Evolutionary conservation across 2,113 vertebrate species (phyloP).

Genomic region (Xiphias gladius): DNA sequence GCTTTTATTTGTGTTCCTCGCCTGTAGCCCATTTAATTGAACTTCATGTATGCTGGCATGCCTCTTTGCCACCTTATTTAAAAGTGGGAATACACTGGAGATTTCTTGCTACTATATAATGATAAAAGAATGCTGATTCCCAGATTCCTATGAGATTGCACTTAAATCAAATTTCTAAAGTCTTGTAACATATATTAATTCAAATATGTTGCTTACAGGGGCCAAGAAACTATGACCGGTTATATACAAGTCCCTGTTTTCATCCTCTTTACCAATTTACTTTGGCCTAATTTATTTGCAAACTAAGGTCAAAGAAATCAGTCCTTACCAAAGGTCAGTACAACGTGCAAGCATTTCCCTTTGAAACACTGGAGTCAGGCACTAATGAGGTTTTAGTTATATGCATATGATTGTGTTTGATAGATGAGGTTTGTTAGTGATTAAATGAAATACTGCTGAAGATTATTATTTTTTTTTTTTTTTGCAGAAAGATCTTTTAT

Average conservation of each 20-base stretch:
- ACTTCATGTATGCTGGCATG: neutral
- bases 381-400: neutral
- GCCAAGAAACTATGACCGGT: neutral
- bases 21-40: neutral
- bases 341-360: neutral
- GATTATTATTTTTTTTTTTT: no score
- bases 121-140: neutral
- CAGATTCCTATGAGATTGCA: slow-evolving; percentile 20
- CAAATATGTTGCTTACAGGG: neutral
- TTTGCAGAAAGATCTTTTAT: neutral
- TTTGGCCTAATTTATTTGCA: neutral
- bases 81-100: slow-evolving; percentile 41
- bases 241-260: neutral
- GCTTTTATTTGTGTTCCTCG: slow-evolving; percentile 4
- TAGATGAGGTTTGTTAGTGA: neutral
- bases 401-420: neutral
- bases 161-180: neutral
- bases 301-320: neutral
- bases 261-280: neutral
- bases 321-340: slow-evolving; percentile 24
- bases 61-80: slow-evolving; percentile 11
- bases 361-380: slow-evolving; percentile 17
- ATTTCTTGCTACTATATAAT: slow-evolving; percentile 36
- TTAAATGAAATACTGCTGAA: slow-evolving; percentile 11
- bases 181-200: neutral